Percentiles rank a stretch among this genome's conserved stretches.
Conservation (phyloP, 2,113 vertebrate genomes). For the Ceuthmochares aereus region DNA sequence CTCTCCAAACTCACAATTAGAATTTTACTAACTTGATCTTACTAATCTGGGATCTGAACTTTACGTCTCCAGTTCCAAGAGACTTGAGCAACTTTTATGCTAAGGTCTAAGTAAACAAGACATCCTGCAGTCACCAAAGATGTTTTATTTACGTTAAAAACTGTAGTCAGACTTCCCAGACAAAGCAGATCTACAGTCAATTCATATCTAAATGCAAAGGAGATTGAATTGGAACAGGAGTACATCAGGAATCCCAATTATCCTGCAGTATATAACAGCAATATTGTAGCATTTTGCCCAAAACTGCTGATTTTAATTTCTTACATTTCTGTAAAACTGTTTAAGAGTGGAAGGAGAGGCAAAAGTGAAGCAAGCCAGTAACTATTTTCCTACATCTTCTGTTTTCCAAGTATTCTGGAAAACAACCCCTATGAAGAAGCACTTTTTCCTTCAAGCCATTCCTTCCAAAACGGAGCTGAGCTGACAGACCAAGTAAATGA, state of each 20-base stretch:
- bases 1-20: not conserved
- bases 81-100: not conserved
- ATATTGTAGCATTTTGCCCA: not conserved
- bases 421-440: not conserved
- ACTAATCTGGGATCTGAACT: not conserved
- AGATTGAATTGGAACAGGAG: not conserved
- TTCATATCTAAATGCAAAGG: not conserved
- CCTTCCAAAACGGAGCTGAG: not conserved
- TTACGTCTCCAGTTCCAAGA: not conserved
- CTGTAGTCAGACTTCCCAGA: not conserved
- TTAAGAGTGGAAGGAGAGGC: not conserved
- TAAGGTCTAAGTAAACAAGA: not conserved
- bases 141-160: not conserved
- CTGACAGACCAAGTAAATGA: not conserved
- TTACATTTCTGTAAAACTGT: not conserved
- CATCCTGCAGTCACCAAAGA: not conserved
- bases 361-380: not conserved
- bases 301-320: not conserved
- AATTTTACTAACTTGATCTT: not conserved
- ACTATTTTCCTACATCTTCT: not conserved
- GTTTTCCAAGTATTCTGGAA: not conserved
- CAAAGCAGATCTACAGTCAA: not conserved
- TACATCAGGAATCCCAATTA: not conserved
- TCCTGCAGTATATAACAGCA: not conserved
- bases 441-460: not conserved